Evolutionary conservation across 2,797 vertebrate genomes (phyloP).

Genomic region (Rachycentron canadum): DNA sequence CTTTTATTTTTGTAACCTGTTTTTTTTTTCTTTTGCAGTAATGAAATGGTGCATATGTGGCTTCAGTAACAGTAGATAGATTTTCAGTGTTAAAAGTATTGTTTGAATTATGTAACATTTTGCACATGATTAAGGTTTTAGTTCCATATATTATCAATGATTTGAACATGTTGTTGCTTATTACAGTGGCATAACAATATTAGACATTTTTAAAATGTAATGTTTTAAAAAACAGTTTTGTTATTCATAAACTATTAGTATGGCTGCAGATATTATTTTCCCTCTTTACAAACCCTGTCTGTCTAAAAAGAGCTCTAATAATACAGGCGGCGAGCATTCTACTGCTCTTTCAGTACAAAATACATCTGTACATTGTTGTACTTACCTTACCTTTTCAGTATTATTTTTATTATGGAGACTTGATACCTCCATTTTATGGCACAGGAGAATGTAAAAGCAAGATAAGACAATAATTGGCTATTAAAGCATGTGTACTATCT

Average conservation of each 20-base stretch:
- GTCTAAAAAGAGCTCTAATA: background rate
- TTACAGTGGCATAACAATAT: background rate
- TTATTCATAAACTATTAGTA: background rate
- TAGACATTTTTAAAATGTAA: too few relatives aligned
- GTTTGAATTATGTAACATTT: background rate
- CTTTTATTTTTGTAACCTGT: background rate
- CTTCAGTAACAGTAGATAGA: background rate
- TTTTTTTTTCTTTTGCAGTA: background rate
- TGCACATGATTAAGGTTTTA: background rate
- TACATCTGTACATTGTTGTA: background rate
- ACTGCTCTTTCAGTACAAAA: background rate
- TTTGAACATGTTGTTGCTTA: background rate
- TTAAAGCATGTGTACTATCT: slow-evolving; percentile 16
- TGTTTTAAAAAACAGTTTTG: background rate
- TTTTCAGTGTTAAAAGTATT: background rate
- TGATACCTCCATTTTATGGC: slow-evolving; percentile 19
- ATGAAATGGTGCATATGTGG: background rate
- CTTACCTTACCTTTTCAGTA: slow-evolving; percentile 5
- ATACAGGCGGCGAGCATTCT: background rate
- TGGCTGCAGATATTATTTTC: background rate
- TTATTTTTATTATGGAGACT: background rate
- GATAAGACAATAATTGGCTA: slow-evolving; percentile 49
- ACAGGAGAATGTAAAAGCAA: slow-evolving; percentile 24
- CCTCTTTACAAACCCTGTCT: background rate
- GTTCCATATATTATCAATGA: background rate